Conservation (phyloP, 2,113 vertebrate species). For the Apistogramma diplotaenia region DNA sequence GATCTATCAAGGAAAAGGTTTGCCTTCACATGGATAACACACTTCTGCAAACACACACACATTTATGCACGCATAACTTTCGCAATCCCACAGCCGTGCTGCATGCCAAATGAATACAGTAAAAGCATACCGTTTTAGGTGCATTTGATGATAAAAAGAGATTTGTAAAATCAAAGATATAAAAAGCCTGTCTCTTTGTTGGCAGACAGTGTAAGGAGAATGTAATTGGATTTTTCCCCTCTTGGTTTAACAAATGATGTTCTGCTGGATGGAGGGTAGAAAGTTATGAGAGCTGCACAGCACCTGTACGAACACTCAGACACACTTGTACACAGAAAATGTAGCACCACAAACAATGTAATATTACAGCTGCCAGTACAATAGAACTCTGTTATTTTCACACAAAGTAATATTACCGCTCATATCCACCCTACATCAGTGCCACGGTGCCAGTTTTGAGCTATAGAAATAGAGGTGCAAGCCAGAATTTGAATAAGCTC, state of each 20-base stretch:
- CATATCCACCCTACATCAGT: constrained; percentile 33
- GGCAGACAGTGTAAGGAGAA: constrained; percentile 44
- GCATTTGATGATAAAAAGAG: constrained; percentile 60
- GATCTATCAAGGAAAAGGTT: constrained; percentile 62
- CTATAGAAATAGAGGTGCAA: constrained; percentile 10
- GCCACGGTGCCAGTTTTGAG: constrained; percentile 33
- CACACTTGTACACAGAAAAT: constrained; percentile 19
- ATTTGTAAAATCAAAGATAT: constrained; percentile 67
- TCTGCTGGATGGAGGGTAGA: constrained; percentile 18
- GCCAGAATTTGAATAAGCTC: constrained; percentile 39
- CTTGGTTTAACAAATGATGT: constrained; percentile 55
- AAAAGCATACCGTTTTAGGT: constrained; percentile 24
- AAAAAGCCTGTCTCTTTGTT: constrained; percentile 54
- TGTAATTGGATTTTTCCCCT: constrained; percentile 68
- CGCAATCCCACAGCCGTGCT: constrained; percentile 3
- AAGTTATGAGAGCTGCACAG: constrained; percentile 47
- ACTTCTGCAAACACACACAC: constrained; percentile 24
- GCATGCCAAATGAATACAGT: constrained; percentile 32
- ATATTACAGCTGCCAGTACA: constrained; percentile 45
- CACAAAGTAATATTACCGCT: constrained; percentile 51
- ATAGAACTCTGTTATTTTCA: constrained; percentile 32
- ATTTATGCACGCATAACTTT: not conserved
- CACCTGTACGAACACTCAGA: constrained; percentile 33
- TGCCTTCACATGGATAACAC: constrained; percentile 48
- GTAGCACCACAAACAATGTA: constrained; percentile 29